These are phyloP conservation scores for Anolis apletophallus DNA, from an alignment of 2,797 vertebrate genomes.

Conservation along the genomic window DNA sequence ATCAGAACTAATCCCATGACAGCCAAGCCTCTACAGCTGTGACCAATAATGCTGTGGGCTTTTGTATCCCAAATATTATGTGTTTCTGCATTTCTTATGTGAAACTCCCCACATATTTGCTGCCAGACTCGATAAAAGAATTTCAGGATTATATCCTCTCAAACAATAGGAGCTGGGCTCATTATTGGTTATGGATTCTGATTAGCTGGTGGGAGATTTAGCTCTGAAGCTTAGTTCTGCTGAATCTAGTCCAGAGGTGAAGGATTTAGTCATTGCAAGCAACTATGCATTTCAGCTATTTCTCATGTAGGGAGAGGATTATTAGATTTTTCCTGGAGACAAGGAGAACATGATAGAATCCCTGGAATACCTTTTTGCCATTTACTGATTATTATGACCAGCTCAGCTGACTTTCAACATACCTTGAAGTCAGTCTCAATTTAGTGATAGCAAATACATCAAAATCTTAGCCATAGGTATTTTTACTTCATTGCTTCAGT, in stretches of 20 bases:
- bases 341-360: background rate
- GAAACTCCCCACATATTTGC: too few species aligned
- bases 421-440: background rate
- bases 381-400: slow-evolving; percentile 1
- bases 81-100: too few species aligned
- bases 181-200: background rate
- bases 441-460: background rate
- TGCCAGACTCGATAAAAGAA: background rate
- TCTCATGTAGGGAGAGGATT: background rate
- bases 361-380: background rate
- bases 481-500: background rate
- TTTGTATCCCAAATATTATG: too few species aligned
- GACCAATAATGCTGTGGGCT: too few species aligned
- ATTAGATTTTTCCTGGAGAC: background rate
- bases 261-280: background rate
- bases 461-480: background rate
- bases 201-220: background rate
- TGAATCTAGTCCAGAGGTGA: background rate
- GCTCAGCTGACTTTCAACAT: background rate
- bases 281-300: background rate
- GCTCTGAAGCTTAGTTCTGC: background rate
- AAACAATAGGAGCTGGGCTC: background rate
- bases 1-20: background rate
- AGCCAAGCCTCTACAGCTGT: too few species aligned
- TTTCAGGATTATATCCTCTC: background rate